These are phyloP conservation scores for Harlomillsia oculata DNA, from an alignment of 1,140 invertebrate genomes.

Conservation along the genomic window DNA sequence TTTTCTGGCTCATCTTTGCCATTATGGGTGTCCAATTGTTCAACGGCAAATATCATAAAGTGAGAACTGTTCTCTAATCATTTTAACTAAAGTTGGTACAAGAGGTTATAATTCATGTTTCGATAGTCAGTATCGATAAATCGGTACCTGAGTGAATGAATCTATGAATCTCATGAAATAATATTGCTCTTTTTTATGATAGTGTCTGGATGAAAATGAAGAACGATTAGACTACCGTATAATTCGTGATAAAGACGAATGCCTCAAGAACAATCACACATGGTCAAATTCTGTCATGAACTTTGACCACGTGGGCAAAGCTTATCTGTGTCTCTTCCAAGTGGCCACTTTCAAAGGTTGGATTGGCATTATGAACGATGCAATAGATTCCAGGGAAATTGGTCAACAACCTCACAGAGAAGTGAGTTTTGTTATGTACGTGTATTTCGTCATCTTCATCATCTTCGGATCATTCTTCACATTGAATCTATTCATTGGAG, in stretches of 20 bases:
- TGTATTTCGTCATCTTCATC: slow-evolving; percentile 88
- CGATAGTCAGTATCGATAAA: too few relatives aligned
- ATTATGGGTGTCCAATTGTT: slow-evolving; percentile 84
- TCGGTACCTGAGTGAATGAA: too few relatives aligned
- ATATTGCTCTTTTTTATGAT: slow-evolving; percentile 72
- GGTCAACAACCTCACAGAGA: slow-evolving; percentile 75
- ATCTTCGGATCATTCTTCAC: slow-evolving; percentile 86
- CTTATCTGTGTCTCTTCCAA: slow-evolving; percentile 40
- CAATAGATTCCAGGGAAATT: slow-evolving; percentile 37
- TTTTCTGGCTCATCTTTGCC: slow-evolving; percentile 79
- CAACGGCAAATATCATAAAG: slow-evolving; percentile 79
- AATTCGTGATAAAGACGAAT: slow-evolving; percentile 37
- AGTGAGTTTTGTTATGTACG: slow-evolving; percentile 89
- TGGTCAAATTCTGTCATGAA: slow-evolving; percentile 39
- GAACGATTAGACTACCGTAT: slow-evolving; percentile 1
- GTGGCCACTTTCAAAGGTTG: neutral
- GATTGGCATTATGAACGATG: neutral
- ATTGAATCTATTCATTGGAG: slow-evolving; percentile 89
- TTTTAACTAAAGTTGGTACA: too few relatives aligned
- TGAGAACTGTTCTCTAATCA: too few relatives aligned
- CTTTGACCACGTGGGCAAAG: slow-evolving; percentile 40
- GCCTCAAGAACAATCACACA: slow-evolving; percentile 33
- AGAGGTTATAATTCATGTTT: too few relatives aligned
- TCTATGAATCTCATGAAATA: too few relatives aligned
- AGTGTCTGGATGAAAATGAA: slow-evolving; percentile 34